Base-by-base conservation (phyloP, 2,888 invertebrate species). In the Hofmannophila pseudospretella region DNA sequence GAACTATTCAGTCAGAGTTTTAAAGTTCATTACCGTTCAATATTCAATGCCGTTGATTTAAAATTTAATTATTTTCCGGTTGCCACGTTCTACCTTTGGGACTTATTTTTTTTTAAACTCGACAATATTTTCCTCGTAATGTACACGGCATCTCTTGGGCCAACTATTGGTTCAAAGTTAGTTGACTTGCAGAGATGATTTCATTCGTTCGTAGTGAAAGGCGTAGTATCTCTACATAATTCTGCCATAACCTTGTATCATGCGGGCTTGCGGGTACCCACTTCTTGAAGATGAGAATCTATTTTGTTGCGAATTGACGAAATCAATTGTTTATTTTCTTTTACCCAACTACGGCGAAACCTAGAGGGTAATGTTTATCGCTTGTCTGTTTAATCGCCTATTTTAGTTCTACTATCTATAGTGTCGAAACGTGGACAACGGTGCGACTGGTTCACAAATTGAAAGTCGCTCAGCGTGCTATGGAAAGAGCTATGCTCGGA, bases 11-110 rank as follows among this genome's bases (percentile, higher is more conserved):
- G 45, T 47, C 51, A 54, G 60, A 62, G 60, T 66, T 65, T 58
- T 57, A 61, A 64, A 62, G 63, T 65, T 65, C 62, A 65, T 60
- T 64, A 66, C 22, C 60, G 64, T 67, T 55, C 57, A 57, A 48
- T 57, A 59, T 47, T 47, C 62, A 62, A 64, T 62, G 59, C 49
- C 56, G 54, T 47, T 44, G 41, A 37, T 48, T 49, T 46, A 43
- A 31, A 44, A 36, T 48, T 46, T 41, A 29, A 49, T 34, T 34
- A 55, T 55, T 59, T 58, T 61, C 58, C 58, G 54, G 45, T 49
- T 36, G 38, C 37, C 39, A 36, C 34, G 26, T 49, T 45, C 51
- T 47, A 47, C 13, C 31, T 19, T 26, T 16, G 20, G 14, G 25
- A 19, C 34, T 28, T 28, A 20, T 20, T 28, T 8, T 33, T 7